phyloP scores from a whole-genome alignment of 2,797 vertebrate species.

The Glossophaga mutica region DNA sequence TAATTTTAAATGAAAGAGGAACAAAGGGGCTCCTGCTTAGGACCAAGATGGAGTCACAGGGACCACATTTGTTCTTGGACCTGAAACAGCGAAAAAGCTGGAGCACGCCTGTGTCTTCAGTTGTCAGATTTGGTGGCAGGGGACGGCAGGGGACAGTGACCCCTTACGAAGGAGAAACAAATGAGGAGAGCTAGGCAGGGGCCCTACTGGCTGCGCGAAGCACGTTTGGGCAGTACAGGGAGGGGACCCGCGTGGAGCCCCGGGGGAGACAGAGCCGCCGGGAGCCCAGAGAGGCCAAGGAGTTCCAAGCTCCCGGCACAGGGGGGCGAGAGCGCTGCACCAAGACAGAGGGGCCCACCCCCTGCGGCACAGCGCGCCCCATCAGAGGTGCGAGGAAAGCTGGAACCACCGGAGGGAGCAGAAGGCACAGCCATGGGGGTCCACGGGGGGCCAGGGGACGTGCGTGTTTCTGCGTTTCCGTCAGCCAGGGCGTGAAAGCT shows the following conservation, averaged over 20 bases:
- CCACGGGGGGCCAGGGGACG: not conserved
- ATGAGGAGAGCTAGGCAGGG: not conserved
- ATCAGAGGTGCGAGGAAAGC: not conserved
- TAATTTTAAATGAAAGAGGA: not conserved
- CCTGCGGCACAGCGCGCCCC: not conserved
- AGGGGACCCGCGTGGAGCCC: not conserved
- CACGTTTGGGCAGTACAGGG: not conserved
- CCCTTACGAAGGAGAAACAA: not conserved
- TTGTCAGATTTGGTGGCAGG: not conserved
- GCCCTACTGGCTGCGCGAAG: not conserved
- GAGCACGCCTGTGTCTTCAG: not conserved
- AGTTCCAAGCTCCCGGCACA: not conserved
- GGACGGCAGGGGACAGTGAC: too few relatives aligned
- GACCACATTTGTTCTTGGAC: not conserved
- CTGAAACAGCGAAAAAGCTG: not conserved
- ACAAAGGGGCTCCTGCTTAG: not conserved
- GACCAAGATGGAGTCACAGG: not conserved
- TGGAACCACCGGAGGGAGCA: not conserved
- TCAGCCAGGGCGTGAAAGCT: not conserved
- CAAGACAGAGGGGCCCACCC: not conserved
- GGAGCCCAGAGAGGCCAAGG: not conserved
- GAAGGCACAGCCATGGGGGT: not conserved
- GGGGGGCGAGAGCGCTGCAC: not conserved
- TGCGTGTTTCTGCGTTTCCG: not conserved
- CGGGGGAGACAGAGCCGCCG: not conserved